Percentiles rank a stretch among this genome's conserved stretches.
Evolutionary conservation across 1,140 invertebrate genomes (phyloP).

Genomic region (Sitobion miscanthi): DNA sequence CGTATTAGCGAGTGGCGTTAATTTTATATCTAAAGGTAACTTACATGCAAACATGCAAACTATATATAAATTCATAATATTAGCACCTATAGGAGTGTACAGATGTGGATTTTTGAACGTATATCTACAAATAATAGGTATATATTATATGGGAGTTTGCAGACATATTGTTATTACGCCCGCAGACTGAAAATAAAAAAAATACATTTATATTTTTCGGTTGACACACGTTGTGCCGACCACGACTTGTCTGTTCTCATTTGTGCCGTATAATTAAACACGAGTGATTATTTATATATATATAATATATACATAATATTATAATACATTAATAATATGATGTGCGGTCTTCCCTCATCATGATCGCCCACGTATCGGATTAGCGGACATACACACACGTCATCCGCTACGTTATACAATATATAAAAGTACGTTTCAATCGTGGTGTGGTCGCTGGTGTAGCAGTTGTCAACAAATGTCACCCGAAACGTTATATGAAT

Average conservation of each 20-base stretch:
- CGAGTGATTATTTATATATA: neutral
- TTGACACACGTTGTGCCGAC: neutral
- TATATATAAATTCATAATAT: neutral
- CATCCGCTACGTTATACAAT: neutral
- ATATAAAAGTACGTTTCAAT: neutral
- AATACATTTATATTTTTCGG: neutral
- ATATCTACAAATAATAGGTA: no score
- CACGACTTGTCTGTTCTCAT: constrained; percentile 16
- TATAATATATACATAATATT: neutral
- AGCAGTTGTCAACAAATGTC: neutral
- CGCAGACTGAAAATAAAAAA: neutral
- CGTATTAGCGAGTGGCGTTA: neutral
- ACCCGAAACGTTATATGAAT: neutral
- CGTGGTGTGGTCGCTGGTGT: neutral
- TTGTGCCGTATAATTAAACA: constrained; percentile 48
- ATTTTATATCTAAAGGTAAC: no score
- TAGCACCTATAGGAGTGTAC: neutral
- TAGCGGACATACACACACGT: neutral
- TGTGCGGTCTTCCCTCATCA: neutral
- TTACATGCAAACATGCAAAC: neutral
- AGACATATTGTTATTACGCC: neutral
- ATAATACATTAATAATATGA: neutral
- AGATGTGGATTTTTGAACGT: neutral
- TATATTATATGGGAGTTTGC: neutral
- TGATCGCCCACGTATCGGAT: constrained; percentile 4